A percentile compares a stretch with the other conserved stretches of the same genome.
Evolutionary conservation across 2,888 invertebrate species (phyloP).

Genomic region (Dysmachus trigonus): DNA sequence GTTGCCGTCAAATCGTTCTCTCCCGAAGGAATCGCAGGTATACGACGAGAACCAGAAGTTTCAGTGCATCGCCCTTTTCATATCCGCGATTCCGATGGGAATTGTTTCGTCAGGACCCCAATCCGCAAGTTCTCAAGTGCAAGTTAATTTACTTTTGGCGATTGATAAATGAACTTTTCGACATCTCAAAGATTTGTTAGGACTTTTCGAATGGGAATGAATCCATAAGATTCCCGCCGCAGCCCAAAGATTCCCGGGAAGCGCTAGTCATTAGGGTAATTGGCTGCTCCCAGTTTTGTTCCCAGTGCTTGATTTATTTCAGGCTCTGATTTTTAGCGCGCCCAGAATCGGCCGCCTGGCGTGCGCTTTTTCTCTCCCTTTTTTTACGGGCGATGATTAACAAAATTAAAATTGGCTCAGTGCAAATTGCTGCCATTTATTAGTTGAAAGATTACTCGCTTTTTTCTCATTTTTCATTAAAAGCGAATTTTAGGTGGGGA

Average conservation of each 20-base stretch:
- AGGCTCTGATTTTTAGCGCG: slow-evolving; percentile 44
- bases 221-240: slow-evolving; percentile 21
- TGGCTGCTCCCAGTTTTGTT: slow-evolving; percentile 48
- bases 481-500: neutral
- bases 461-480: slow-evolving; percentile 23
- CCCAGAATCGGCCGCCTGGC: neutral
- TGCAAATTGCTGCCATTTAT: slow-evolving; percentile 25
- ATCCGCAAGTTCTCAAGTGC: neutral
- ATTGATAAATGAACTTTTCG: slow-evolving; percentile 44
- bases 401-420: slow-evolving; percentile 38
- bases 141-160: slow-evolving; percentile 35
- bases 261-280: slow-evolving; percentile 50
- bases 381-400: slow-evolving; percentile 11
- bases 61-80: neutral
- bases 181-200: neutral
- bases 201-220: neutral
- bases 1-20: neutral
- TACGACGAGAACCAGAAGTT: neutral
- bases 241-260: slow-evolving; percentile 4
- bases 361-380: neutral
- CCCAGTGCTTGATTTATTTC: slow-evolving; percentile 47
- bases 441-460: slow-evolving; percentile 15
- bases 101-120: neutral
- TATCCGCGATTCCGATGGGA: neutral
- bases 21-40: neutral